A percentile compares a stretch with the other conserved stretches of the same genome.
phyloP scores from a whole-genome alignment of 2,113 vertebrate genomes.

The Myotis yumanensis region DNA sequence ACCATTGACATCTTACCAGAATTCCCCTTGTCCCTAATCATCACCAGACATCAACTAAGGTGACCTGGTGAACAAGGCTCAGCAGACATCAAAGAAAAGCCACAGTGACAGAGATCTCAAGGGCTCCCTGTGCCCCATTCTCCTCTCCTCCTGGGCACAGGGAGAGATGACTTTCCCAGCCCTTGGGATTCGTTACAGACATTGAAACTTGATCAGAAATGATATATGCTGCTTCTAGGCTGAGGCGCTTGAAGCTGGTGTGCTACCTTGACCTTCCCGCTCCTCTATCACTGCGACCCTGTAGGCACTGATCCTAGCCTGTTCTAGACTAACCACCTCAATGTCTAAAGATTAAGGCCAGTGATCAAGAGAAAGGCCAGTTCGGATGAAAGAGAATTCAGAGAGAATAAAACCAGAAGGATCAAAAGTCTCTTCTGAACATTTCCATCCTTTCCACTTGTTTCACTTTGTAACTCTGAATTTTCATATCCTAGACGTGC shows the following conservation, averaged over 20 bases:
- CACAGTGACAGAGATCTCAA: not conserved
- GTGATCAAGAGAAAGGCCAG: not conserved
- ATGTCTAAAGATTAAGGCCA: not conserved
- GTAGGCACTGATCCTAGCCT: not conserved
- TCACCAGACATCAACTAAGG: not conserved
- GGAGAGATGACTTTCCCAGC: not conserved
- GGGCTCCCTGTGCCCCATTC: no score
- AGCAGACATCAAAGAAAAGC: not conserved
- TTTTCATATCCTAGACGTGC: not conserved
- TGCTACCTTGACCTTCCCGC: not conserved
- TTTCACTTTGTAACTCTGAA: not conserved
- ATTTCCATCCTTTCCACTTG: not conserved
- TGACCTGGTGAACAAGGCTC: not conserved
- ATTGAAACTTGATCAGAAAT: not conserved
- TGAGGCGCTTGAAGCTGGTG: not conserved
- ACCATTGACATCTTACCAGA: not conserved
- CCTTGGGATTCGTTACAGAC: not conserved
- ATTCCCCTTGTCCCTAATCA: not conserved
- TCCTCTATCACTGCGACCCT: not conserved
- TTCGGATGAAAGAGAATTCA: not conserved
- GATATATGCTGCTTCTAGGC: not conserved
- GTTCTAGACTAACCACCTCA: not conserved
- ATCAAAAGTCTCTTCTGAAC: not conserved
- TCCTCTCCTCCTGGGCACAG: not conserved
- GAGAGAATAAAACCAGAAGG: not conserved